Evolutionary conservation across 2,888 invertebrate species (phyloP).

Genomic region (Conomelus anceps): DNA sequence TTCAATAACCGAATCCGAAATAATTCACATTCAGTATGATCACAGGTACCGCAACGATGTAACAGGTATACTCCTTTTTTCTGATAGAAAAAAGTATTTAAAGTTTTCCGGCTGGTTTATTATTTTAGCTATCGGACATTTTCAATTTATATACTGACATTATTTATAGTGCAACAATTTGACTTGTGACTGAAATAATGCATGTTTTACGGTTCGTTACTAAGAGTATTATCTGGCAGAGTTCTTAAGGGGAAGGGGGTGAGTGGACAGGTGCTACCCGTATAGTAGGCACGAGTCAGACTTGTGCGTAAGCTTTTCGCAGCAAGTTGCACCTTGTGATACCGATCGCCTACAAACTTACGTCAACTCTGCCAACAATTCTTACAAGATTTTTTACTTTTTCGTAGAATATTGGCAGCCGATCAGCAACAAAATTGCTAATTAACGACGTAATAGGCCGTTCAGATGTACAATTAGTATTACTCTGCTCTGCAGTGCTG

Average conservation of each 20-base stretch:
- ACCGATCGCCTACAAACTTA: background rate
- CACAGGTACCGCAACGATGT: background rate
- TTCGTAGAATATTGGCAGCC: background rate
- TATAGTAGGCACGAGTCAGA: background rate
- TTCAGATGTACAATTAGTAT: background rate
- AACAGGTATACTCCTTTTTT: background rate
- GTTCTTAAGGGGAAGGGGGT: background rate
- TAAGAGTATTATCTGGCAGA: background rate
- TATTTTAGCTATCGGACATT: background rate
- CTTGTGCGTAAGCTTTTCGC: background rate
- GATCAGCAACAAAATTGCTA: background rate
- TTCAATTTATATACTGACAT: background rate
- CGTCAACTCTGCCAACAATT: background rate
- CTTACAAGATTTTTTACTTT: background rate
- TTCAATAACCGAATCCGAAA: too few relatives aligned
- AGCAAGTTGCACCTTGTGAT: background rate
- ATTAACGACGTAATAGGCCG: background rate
- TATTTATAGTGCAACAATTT: background rate
- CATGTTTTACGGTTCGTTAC: background rate
- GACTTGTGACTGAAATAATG: background rate
- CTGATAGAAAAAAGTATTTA: background rate
- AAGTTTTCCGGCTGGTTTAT: background rate
- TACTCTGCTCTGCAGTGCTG: background rate
- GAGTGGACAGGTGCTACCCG: background rate
- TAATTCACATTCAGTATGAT: background rate